Percentiles rank a stretch among this genome's conserved stretches.
Evolutionary conservation across 2,888 invertebrate genomes (phyloP).

Genomic region (Apamea monoglypha): DNA sequence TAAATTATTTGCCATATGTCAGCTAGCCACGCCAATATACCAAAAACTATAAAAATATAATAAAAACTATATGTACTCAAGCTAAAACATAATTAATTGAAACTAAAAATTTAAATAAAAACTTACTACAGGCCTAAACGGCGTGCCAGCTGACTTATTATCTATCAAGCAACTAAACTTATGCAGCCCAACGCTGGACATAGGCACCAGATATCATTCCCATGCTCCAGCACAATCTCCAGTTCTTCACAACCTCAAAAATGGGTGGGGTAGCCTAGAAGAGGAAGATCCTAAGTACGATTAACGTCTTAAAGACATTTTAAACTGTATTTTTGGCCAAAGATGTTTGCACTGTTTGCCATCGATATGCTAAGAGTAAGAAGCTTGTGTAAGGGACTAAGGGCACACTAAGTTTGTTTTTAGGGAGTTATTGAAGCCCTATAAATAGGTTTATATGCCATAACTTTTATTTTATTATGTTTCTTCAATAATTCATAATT

Average conservation of each 20-base stretch:
- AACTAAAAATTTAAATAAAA: too few relatives aligned
- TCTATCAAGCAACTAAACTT: neutral
- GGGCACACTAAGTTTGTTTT: neutral
- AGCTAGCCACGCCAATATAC: too few relatives aligned
- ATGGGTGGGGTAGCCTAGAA: neutral
- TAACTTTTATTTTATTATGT: neutral
- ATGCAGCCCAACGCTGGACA: neutral
- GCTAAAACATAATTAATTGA: too few relatives aligned
- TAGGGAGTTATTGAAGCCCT: neutral
- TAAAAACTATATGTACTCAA: too few relatives aligned
- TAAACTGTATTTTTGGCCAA: neutral
- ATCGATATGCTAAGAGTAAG: too few relatives aligned
- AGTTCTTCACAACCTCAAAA: neutral
- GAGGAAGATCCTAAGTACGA: neutral
- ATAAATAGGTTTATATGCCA: neutral
- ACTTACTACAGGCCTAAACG: too few relatives aligned
- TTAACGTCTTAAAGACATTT: neutral
- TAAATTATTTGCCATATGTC: too few relatives aligned
- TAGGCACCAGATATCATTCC: neutral
- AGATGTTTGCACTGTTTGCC: too few relatives aligned
- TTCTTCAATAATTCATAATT: neutral
- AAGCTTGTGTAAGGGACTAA: neutral
- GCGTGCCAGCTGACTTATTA: too few relatives aligned
- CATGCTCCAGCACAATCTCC: neutral
- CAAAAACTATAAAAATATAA: too few relatives aligned